Evolutionary conservation across 2,888 invertebrate genomes (phyloP).

Genomic region (Caenorhabditis sp.): DNA sequence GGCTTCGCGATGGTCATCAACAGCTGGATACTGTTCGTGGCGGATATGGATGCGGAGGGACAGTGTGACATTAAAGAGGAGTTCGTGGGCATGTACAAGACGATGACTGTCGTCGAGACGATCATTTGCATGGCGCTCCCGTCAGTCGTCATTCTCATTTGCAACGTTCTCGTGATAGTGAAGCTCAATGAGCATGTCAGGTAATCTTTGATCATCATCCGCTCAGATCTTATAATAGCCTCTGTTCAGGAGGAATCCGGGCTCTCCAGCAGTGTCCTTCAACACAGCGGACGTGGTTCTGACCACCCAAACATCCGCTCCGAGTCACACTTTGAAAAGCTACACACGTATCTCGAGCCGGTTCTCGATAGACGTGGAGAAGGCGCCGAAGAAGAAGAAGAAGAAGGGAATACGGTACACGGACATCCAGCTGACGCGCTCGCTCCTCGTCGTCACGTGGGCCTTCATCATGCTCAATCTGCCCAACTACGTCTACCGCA

Average conservation of each 20-base stretch:
- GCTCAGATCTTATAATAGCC: neutral
- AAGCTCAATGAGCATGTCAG: constrained; percentile 72
- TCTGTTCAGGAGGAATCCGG: constrained; percentile 62
- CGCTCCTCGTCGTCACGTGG: constrained; percentile 73
- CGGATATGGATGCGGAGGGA: constrained; percentile 66
- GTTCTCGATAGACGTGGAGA: constrained; percentile 56
- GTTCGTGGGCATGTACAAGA: constrained; percentile 69
- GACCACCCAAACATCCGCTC: constrained; percentile 57
- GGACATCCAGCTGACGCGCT: constrained; percentile 74
- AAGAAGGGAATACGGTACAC: constrained; percentile 70
- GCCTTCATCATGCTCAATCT: constrained; percentile 74
- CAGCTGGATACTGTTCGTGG: constrained; percentile 75
- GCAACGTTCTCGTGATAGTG: constrained; percentile 73
- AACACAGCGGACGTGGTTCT: constrained; percentile 69
- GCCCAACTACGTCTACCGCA: constrained; percentile 76
- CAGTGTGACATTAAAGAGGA: constrained; percentile 72
- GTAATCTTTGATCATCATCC: constrained; percentile 30
- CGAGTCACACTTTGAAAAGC: constrained; percentile 45
- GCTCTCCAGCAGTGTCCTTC: constrained; percentile 75
- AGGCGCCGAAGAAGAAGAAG: constrained; percentile 54
- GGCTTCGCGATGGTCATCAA: constrained; percentile 71
- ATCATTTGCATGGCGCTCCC: constrained; percentile 74
- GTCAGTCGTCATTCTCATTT: constrained; percentile 70
- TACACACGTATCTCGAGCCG: constrained; percentile 58
- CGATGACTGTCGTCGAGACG: constrained; percentile 68